phyloP scores from a whole-genome alignment of 1,140 invertebrate genomes.

The Bombus turneri region DNA sequence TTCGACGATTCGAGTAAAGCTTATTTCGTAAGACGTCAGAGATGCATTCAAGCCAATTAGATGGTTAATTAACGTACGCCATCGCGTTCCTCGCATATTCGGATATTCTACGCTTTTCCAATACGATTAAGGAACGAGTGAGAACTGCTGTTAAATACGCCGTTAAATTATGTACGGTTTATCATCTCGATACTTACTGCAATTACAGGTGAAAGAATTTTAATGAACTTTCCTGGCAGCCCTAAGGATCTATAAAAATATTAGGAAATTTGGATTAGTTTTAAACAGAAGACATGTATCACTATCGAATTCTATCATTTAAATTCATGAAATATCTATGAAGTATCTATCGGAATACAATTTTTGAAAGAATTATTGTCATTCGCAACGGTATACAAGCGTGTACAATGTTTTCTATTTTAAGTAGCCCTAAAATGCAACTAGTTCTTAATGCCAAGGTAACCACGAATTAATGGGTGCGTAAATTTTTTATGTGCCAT shows the following conservation, averaged over 20 bases:
- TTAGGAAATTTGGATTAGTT: conserved; percentile 5
- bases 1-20: neutral
- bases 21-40: conserved; percentile 32
- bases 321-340: neutral
- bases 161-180: conserved; percentile 50
- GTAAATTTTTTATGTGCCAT: conserved; percentile 65
- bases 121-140: neutral
- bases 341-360: neutral
- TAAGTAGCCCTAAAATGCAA: conserved; percentile 45
- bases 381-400: neutral
- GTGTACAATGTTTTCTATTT: conserved; percentile 30
- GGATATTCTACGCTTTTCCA: conserved; percentile 23
- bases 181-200: conserved; percentile 36
- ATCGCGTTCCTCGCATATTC: conserved; percentile 24
- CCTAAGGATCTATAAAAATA: neutral
- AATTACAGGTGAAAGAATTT: conserved; percentile 14
- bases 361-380: conserved; percentile 7
- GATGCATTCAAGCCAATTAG: conserved; percentile 63
- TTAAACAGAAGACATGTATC: neutral
- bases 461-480: conserved; percentile 55
- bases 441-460: conserved; percentile 29
- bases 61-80: conserved; percentile 63
- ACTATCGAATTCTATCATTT: neutral
- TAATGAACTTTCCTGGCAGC: conserved; percentile 7
- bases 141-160: conserved; percentile 39